phyloP scores from a whole-genome alignment of 2,888 invertebrate genomes.

The Clepsis dumicolana region DNA sequence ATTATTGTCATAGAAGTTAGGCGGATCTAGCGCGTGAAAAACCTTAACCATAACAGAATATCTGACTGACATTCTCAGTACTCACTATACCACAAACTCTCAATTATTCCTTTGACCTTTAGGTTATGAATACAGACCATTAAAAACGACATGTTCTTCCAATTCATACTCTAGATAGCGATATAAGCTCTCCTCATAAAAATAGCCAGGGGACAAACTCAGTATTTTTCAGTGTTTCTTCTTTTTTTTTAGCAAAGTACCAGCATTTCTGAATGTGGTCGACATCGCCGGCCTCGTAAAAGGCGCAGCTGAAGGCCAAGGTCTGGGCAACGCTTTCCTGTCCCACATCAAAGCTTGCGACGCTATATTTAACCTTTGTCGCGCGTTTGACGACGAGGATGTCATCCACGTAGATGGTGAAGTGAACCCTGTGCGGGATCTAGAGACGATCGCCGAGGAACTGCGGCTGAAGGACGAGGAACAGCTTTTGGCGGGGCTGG shows the following conservation, averaged over 20 bases:
- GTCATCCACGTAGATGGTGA: conserved; percentile 99
- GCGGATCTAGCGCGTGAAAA: no score
- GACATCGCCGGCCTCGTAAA: conserved; percentile 99
- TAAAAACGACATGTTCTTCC: no score
- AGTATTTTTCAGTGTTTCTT: not conserved
- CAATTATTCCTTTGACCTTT: no score
- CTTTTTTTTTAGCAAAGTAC: conserved; percentile 94
- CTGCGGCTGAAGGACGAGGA: conserved; percentile 97
- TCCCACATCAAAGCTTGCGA: conserved; percentile 99
- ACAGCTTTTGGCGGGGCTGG: conserved; percentile 92
- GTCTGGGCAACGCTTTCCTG: conserved; percentile 99
- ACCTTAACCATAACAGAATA: no score
- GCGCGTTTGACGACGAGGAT: conserved; percentile 98
- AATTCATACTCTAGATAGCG: no score
- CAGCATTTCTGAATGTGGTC: conserved; percentile 98
- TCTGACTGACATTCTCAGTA: no score
- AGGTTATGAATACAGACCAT: no score
- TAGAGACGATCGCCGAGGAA: conserved; percentile 98
- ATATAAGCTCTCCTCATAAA: no score
- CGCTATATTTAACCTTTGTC: conserved; percentile 98
- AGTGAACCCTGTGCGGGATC: conserved; percentile 98
- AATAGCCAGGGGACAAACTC: not conserved
- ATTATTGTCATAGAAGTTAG: no score
- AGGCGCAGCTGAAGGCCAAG: conserved; percentile 99
- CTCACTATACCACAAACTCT: no score